Evolutionary conservation across 2,888 invertebrate species (phyloP).

Genomic region (Catotricha subobsoleta): DNA sequence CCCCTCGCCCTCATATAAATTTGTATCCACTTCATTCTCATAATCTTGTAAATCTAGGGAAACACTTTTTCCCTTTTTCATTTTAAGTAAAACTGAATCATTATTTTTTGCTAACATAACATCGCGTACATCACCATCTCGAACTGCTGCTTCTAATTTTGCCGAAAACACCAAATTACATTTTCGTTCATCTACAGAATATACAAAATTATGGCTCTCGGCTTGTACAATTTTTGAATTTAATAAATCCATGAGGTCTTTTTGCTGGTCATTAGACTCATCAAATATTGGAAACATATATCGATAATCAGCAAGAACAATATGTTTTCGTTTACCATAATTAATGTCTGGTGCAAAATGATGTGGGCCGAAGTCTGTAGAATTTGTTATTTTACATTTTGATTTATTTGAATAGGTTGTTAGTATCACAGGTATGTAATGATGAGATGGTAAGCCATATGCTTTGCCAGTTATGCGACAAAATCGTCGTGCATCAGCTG

Average conservation of each 20-base stretch:
- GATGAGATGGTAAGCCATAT: slow-evolving; percentile 52
- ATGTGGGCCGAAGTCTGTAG: slow-evolving; percentile 41
- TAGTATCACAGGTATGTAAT: slow-evolving; percentile 60
- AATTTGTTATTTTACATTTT: slow-evolving; percentile 46
- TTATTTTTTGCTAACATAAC: slow-evolving; percentile 59
- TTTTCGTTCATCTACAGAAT: slow-evolving; percentile 53
- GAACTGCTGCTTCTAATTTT: slow-evolving; percentile 53
- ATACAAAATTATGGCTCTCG: slow-evolving; percentile 45
- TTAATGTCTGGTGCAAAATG: slow-evolving; percentile 40
- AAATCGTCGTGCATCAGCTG: slow-evolving; percentile 63
- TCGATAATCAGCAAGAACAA: slow-evolving; percentile 46
- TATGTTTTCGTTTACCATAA: slow-evolving; percentile 50
- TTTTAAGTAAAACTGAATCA: slow-evolving; percentile 52
- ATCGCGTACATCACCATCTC: slow-evolving; percentile 58
- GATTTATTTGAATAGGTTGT: slow-evolving; percentile 31
- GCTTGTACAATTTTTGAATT: slow-evolving; percentile 38
- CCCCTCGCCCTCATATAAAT: slow-evolving; percentile 51
- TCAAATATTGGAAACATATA: slow-evolving; percentile 58
- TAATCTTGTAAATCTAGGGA: slow-evolving; percentile 49
- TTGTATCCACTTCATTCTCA: slow-evolving; percentile 24
- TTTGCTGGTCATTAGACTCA: slow-evolving; percentile 46
- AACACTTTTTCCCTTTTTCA: slow-evolving; percentile 56
- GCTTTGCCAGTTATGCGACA: slow-evolving; percentile 66
- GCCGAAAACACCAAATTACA: slow-evolving; percentile 59
- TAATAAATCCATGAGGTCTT: slow-evolving; percentile 40